phyloP scores from a whole-genome alignment of 1,140 invertebrate genomes.

The Ridgeia piscesae region DNA sequence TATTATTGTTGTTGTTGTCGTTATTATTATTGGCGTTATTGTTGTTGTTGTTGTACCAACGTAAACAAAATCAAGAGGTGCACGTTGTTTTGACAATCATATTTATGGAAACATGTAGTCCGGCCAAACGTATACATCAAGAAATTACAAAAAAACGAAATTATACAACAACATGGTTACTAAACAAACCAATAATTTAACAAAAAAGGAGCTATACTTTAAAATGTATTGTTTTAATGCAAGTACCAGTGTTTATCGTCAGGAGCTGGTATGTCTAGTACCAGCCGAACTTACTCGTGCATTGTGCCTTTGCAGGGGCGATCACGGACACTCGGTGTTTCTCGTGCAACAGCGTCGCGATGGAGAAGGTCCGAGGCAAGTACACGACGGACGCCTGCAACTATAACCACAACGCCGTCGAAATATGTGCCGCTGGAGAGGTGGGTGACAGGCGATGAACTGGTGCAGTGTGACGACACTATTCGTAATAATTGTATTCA shows the following conservation, averaged over 20 bases:
- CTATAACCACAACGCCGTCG: neutral
- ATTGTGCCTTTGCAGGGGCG: neutral
- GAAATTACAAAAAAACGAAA: too few species aligned
- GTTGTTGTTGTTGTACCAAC: neutral
- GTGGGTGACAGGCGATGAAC: neutral
- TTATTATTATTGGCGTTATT: too few species aligned
- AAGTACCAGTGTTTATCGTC: too few species aligned
- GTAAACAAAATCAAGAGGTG: neutral
- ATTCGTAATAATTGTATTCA: too few species aligned
- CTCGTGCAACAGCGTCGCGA: neutral
- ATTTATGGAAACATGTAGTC: neutral
- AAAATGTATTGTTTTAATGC: neutral
- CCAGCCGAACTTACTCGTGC: neutral
- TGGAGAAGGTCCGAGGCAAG: neutral
- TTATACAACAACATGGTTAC: neutral
- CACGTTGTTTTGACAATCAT: neutral
- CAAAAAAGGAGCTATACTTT: neutral
- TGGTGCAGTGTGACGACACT: neutral
- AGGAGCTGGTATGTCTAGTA: neutral
- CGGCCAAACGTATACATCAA: too few species aligned
- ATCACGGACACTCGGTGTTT: neutral
- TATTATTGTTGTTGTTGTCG: too few species aligned
- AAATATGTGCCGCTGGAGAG: neutral
- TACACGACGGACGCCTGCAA: neutral
- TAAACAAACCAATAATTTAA: neutral